Conservation (phyloP, 2,888 invertebrate species). For the Idaea dimidiata region DNA sequence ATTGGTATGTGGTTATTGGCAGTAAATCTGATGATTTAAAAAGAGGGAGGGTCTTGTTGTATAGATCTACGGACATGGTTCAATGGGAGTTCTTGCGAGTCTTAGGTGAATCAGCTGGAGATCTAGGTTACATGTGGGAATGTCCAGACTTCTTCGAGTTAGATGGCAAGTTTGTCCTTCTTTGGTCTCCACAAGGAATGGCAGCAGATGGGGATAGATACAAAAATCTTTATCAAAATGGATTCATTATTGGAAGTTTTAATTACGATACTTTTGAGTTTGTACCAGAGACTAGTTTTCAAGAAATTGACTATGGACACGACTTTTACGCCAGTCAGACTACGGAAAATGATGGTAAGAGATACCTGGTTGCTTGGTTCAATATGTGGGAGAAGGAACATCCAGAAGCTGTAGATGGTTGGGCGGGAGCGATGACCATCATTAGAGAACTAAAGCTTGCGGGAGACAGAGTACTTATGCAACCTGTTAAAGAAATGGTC, state of each 20-base stretch:
- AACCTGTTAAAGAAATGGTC: conserved; percentile 53
- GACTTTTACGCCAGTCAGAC: conserved; percentile 76
- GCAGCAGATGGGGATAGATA: conserved; percentile 62
- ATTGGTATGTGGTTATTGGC: conserved; percentile 69
- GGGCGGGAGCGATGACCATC: conserved; percentile 70
- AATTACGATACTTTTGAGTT: conserved; percentile 65
- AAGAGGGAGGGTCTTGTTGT: conserved; percentile 62
- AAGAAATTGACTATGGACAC: conserved; percentile 71
- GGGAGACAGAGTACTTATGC: conserved; percentile 56
- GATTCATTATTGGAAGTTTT: conserved; percentile 70
- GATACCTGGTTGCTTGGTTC: conserved; percentile 68
- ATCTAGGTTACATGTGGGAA: conserved; percentile 75
- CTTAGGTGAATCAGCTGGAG: conserved; percentile 59
- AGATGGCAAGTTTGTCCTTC: conserved; percentile 60
- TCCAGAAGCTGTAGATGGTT: conserved; percentile 65
- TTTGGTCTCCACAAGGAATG: conserved; percentile 72
- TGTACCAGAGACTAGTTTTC: conserved; percentile 54
- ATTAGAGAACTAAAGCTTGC: conserved; percentile 56
- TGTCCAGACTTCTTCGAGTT: conserved; percentile 77
- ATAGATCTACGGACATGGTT: conserved; percentile 61
- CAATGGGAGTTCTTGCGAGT: conserved; percentile 63
- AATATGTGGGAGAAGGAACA: conserved; percentile 66
- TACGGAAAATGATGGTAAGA: conserved; percentile 53
- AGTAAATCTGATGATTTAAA: conserved; percentile 54
- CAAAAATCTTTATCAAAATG: conserved; percentile 63